These are phyloP conservation scores for Sinonovacula constricta DNA, from an alignment of 1,140 invertebrate species.

Conservation along the genomic window DNA sequence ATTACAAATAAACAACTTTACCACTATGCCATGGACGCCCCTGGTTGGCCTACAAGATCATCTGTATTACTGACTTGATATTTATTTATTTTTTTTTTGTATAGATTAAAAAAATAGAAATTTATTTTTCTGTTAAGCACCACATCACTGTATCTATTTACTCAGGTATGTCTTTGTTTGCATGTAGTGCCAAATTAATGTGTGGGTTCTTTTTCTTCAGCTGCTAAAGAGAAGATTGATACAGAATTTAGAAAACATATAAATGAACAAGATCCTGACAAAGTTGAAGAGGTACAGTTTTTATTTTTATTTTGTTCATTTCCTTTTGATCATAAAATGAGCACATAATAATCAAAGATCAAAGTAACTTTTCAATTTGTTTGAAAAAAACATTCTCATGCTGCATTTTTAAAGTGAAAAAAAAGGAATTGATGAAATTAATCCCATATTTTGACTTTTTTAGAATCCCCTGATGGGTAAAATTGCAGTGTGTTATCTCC, in stretches of 20 bases:
- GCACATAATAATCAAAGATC: background rate
- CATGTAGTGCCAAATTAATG: background rate
- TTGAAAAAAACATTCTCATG: background rate
- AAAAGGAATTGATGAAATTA: too few species aligned
- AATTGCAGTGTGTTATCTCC: too few species aligned
- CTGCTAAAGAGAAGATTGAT: slow-evolving; percentile 61
- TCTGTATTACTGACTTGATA: background rate
- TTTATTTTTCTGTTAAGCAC: background rate
- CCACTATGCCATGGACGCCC: too few species aligned
- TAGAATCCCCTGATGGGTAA: too few species aligned
- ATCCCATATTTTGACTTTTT: too few species aligned
- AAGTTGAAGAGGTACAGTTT: slow-evolving; percentile 62
- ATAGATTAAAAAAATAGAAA: background rate
- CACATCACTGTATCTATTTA: background rate
- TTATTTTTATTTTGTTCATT: background rate
- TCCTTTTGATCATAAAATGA: background rate
- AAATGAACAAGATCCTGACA: slow-evolving; percentile 55
- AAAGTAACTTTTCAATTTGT: background rate
- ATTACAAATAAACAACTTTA: too few species aligned
- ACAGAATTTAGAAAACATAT: slow-evolving; percentile 65
- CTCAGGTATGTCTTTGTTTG: background rate
- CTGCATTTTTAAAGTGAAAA: too few species aligned
- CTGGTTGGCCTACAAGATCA: too few species aligned
- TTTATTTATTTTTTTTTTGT: background rate
- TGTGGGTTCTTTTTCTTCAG: slow-evolving; percentile 55